Conservation (phyloP, 2,888 invertebrate species). For the Thymelicus sylvestris region DNA sequence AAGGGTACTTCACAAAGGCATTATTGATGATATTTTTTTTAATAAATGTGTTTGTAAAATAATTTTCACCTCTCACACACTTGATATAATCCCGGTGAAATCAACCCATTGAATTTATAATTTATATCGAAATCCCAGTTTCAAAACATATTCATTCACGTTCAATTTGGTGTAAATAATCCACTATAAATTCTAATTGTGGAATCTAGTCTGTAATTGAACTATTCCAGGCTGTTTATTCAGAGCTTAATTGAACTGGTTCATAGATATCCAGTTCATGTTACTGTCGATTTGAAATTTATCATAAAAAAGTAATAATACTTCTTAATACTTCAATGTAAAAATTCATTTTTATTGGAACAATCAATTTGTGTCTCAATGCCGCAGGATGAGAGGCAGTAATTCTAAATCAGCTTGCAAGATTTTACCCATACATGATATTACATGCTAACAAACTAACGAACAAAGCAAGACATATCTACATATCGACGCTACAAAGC, state of each 20-base stretch:
- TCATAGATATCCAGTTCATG: background rate
- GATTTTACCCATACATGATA: too few species aligned
- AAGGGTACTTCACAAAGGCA: too few species aligned
- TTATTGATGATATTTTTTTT: too few species aligned
- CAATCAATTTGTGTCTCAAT: too few species aligned
- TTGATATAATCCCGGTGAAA: background rate
- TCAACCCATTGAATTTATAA: background rate
- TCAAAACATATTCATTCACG: background rate
- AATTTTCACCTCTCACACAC: background rate
- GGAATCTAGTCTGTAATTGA: slow-evolving; percentile 13
- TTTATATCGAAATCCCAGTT: background rate
- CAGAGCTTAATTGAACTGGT: background rate
- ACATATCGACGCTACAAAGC: too few species aligned
- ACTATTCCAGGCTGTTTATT: slow-evolving; percentile 14
- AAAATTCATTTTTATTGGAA: too few species aligned
- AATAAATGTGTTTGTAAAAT: background rate
- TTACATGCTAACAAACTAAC: too few species aligned
- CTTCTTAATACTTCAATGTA: too few species aligned
- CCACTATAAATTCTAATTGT: slow-evolving; percentile 21
- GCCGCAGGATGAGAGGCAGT: too few species aligned
- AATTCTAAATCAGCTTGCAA: too few species aligned
- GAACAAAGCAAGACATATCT: too few species aligned
- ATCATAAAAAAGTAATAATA: too few species aligned
- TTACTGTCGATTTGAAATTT: slow-evolving; percentile 10
- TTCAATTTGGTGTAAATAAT: slow-evolving; percentile 11